Evolutionary conservation across 2,888 invertebrate genomes (phyloP).

Genomic region (Caenorhabditis wallacei): DNA sequence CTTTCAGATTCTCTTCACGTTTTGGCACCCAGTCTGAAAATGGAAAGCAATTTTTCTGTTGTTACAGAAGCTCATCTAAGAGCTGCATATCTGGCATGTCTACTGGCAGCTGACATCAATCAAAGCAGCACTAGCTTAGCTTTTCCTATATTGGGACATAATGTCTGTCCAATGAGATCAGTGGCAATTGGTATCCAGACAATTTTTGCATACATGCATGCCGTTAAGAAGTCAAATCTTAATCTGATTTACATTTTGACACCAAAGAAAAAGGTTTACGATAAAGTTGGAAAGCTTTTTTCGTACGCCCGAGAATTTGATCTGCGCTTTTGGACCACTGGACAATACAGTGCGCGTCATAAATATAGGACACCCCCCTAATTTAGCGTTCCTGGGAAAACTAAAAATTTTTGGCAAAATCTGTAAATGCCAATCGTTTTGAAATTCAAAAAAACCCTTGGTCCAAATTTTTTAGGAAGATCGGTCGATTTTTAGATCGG

Average conservation of each 20-base stretch:
- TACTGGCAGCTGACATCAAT: background rate
- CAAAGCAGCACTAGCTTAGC: too few relatives aligned
- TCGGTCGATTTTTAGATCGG: too few relatives aligned
- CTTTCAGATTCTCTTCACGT: background rate
- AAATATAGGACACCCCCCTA: too few relatives aligned
- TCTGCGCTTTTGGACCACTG: background rate
- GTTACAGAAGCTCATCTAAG: background rate
- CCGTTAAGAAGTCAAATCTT: background rate
- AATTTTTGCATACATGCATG: constrained; percentile 5
- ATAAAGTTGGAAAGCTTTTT: background rate
- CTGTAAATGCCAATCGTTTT: too few relatives aligned
- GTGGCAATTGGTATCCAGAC: background rate
- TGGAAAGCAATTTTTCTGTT: background rate
- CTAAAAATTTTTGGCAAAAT: too few relatives aligned
- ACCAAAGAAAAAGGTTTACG: background rate
- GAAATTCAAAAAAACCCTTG: too few relatives aligned
- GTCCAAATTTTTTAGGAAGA: too few relatives aligned
- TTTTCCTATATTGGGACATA: background rate
- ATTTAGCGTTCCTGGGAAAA: too few relatives aligned
- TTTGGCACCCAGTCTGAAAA: background rate
- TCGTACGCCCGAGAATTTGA: background rate
- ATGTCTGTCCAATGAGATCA: background rate
- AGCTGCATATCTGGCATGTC: background rate
- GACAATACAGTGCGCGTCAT: too few relatives aligned
- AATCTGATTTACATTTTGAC: constrained; percentile 7